phyloP scores from a whole-genome alignment of 2,797 vertebrate genomes.

The Kryptolebias ocellatus region DNA sequence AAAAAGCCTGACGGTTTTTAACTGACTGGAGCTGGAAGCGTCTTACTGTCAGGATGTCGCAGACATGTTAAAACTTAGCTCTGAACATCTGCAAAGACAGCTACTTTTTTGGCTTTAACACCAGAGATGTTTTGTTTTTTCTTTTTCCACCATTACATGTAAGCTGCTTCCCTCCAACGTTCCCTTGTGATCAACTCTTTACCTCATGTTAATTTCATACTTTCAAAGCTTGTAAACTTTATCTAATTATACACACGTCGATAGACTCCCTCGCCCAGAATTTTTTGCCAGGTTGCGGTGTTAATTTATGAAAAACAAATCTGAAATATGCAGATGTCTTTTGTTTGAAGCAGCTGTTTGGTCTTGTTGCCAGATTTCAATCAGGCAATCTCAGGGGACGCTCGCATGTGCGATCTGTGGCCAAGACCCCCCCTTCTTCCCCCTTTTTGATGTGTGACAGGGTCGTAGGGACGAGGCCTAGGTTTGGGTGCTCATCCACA shows the following conservation, averaged over 20 bases:
- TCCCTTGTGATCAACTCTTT: constrained; percentile 73
- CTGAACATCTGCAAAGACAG: constrained; percentile 17
- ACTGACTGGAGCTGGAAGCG: constrained; percentile 37
- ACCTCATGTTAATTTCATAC: constrained; percentile 89
- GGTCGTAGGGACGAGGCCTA: constrained; percentile 64
- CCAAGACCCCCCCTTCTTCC: constrained; percentile 73
- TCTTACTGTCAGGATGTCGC: constrained; percentile 18
- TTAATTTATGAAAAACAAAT: constrained; percentile 99
- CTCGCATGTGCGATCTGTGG: constrained; percentile 76
- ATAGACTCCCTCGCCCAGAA: constrained; percentile 88
- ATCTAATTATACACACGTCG: constrained; percentile 92
- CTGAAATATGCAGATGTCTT: constrained; percentile 99
- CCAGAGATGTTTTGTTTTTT: constrained; percentile 5
- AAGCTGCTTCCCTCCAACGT: constrained; percentile 34
- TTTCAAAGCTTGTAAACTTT: constrained; percentile 99
- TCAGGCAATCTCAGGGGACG: constrained; percentile 88
- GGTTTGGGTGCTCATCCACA: constrained; percentile 41
- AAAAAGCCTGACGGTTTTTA: constrained; percentile 39
- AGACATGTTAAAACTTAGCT: constrained; percentile 4
- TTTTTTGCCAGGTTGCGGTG: constrained; percentile 94
- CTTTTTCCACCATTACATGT: constrained; percentile 29
- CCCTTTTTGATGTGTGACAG: constrained; percentile 85
- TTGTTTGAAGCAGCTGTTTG: constrained; percentile 99
- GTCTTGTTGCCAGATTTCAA: constrained; percentile 96
- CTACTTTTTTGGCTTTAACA: constrained; percentile 23